Evolutionary conservation across 2,797 vertebrate genomes (phyloP).

Genomic region (Dryobates pubescens): DNA sequence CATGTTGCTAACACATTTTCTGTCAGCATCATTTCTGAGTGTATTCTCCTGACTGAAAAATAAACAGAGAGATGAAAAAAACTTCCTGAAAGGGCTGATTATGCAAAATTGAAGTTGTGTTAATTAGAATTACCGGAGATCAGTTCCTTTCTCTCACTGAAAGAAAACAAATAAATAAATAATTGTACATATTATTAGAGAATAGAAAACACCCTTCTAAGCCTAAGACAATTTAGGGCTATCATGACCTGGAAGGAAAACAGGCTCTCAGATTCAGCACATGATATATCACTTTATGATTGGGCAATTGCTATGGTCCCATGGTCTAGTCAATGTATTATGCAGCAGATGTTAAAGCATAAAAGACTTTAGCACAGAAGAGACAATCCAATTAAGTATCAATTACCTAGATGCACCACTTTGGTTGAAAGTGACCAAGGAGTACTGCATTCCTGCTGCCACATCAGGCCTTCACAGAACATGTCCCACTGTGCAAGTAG

Average conservation of each 20-base stretch:
- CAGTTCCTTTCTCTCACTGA: neutral
- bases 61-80: neutral
- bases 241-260: neutral
- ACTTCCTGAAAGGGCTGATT: constrained; percentile 8
- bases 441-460: neutral
- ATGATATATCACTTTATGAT: neutral
- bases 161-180: neutral
- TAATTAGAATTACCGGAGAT: constrained; percentile 25
- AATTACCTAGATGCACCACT: neutral
- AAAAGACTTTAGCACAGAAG: neutral
- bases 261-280: neutral
- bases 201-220: neutral
- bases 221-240: neutral
- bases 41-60: neutral
- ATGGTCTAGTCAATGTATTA: neutral
- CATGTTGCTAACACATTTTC: neutral
- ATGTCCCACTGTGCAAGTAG: too few relatives aligned
- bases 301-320: neutral
- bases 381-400: neutral
- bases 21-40: neutral
- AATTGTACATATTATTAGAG: neutral
- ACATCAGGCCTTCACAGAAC: neutral
- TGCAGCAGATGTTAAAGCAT: neutral
- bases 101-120: neutral
- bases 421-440: neutral